Conservation (phyloP, 2,888 invertebrate genomes). For the Noctua janthe region DNA sequence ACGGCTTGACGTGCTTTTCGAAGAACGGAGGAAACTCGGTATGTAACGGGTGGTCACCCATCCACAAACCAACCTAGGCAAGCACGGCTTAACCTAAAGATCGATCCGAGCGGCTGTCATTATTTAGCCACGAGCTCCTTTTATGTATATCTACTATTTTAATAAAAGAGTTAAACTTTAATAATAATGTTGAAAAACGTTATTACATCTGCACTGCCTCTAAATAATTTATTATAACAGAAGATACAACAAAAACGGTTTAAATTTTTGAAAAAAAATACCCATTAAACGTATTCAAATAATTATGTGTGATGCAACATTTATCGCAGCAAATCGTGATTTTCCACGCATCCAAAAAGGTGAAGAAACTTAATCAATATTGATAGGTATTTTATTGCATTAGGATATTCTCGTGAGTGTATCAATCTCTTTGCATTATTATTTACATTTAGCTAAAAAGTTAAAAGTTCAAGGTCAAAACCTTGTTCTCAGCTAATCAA, state of each 20-base stretch:
- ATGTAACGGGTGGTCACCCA: too few relatives aligned
- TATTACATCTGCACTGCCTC: neutral
- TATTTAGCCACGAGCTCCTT: too few relatives aligned
- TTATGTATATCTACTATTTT: too few relatives aligned
- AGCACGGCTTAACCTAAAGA: too few relatives aligned
- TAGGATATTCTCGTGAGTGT: neutral
- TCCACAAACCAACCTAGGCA: too few relatives aligned
- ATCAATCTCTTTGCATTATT: neutral
- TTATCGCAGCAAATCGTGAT: neutral
- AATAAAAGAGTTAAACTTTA: neutral
- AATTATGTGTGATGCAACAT: neutral
- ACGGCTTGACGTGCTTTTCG: too few relatives aligned
- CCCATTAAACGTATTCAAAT: neutral
- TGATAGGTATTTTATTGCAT: neutral
- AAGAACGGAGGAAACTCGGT: too few relatives aligned
- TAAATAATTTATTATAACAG: neutral
- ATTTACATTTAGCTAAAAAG: neutral
- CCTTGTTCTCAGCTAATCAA: neutral
- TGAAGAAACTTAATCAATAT: conserved; percentile 12
- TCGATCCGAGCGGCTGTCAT: too few relatives aligned
- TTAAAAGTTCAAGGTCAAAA: neutral
- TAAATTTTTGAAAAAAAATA: neutral
- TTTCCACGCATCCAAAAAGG: neutral
- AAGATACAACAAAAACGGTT: too few relatives aligned
- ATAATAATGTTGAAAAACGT: neutral